Percentiles rank a stretch among this genome's conserved stretches.
Conservation (phyloP, 2,113 vertebrate genomes). For the Sakesphorus luctuosus region DNA sequence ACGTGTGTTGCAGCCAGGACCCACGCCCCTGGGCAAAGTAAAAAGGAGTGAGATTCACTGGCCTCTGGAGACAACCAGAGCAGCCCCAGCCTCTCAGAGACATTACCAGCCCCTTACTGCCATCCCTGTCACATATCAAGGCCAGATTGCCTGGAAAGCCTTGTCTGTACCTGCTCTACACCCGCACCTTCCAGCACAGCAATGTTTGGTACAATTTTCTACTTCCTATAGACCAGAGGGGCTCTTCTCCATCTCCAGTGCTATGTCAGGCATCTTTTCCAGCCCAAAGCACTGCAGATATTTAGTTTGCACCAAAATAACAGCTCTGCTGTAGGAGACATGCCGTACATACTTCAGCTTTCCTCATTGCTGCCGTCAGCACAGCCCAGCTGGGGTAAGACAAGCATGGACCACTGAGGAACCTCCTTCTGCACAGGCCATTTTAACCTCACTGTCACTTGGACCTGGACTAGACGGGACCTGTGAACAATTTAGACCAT, state of each 20-base stretch:
- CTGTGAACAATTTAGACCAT: not conserved
- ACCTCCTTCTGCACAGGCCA: not conserved
- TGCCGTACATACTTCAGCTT: accelerated
- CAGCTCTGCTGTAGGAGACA: not conserved
- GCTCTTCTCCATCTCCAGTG: not conserved
- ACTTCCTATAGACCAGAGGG: not conserved
- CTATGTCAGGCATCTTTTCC: not conserved
- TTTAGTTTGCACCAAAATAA: not conserved
- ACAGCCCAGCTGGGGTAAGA: not conserved
- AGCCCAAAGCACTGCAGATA: not conserved
- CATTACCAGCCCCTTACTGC: not conserved
- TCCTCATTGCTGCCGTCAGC: not conserved
- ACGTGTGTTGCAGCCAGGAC: conserved; percentile 96
- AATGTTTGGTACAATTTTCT: not conserved
- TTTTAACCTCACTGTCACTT: not conserved
- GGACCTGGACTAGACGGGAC: not conserved
- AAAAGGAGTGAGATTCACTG: not conserved
- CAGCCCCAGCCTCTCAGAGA: not conserved
- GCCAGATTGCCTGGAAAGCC: not conserved
- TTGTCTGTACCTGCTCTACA: not conserved
- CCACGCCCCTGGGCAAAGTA: conserved; percentile 84
- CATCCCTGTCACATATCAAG: not conserved
- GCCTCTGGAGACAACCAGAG: not conserved
- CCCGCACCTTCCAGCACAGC: not conserved
- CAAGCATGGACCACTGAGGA: not conserved